A percentile compares a stretch with the other conserved stretches of the same genome.
Conservation (phyloP, 2,797 vertebrate genomes). For the Melanotaenia maccullochi region DNA sequence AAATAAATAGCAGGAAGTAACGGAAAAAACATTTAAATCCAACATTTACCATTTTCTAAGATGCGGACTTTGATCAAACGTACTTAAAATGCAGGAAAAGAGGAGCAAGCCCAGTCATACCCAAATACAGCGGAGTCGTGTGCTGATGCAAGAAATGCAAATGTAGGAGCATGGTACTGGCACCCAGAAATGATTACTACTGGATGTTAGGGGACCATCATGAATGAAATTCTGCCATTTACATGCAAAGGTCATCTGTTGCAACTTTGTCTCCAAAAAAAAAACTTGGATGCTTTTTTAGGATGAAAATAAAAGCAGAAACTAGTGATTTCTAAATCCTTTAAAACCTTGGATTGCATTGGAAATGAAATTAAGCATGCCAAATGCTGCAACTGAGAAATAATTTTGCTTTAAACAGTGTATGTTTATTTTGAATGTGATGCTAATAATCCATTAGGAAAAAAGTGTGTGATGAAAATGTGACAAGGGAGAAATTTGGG, state of each 20-base stretch:
- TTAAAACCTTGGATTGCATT: background rate
- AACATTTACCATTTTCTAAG: conserved; percentile 1
- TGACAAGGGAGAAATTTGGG: background rate
- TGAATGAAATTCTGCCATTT: conserved; percentile 40
- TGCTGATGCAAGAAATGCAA: conserved; percentile 2
- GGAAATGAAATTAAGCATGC: background rate
- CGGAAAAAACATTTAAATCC: background rate
- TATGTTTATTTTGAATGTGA: background rate
- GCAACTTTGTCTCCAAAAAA: conserved; percentile 4
- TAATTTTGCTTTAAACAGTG: background rate
- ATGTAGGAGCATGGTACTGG: background rate
- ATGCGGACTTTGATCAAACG: background rate
- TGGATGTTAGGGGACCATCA: conserved; percentile 5
- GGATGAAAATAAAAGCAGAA: background rate
- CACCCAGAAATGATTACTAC: conserved; percentile 2
- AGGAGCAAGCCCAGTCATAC: conserved; percentile 1
- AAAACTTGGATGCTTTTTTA: background rate
- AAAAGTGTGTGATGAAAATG: background rate
- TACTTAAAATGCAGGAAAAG: background rate
- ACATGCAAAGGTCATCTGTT: conserved; percentile 26
- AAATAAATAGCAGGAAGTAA: background rate
- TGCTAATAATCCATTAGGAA: too few species aligned
- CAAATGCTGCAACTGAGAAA: background rate
- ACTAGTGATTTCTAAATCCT: background rate
- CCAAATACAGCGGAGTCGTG: conserved; percentile 4